Base-by-base conservation (phyloP, 1,140 invertebrate genomes). In the Papilio glaucus region DNA sequence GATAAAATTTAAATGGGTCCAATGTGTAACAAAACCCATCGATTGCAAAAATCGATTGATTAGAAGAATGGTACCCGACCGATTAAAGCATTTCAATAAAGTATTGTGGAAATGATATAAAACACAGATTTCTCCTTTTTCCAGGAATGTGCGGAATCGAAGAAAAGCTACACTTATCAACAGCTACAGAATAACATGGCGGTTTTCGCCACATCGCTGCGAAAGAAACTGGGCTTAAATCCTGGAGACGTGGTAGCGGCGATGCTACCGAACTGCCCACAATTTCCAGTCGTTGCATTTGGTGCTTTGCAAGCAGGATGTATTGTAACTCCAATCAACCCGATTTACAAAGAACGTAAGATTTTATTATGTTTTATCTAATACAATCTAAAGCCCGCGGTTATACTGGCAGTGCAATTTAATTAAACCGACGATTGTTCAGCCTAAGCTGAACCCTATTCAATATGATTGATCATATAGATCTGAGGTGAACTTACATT, bases 311-410 rank as follows among this genome's bases (percentile, higher is more conserved):
- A 96, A 80, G 95, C 96, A 21, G 97, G 97, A 0, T 93, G 97
- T 0, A 83, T 95, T 10, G 93, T 97, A 5, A 97, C 97, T n/a
- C 96, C 97, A 0, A 93, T 97, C 0, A 98, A 98, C 92, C 96
- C 97, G 7, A 89, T 95, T 49, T 98, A 97, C 83, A 98, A 96
- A 53, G 85, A 95, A 85, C 95, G 97, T 98, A 89, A 94, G 93
- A 63, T 9, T 49, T 21, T 45, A 5, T 1, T 5, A 42, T 42
- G 41, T 15, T n/a, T 42, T 42, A 3, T 0, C 4, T 5, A 5
- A 15, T n/a, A 42, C 13, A 42, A n/a, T n/a, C n/a, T n/a, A n/a
- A n/a, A n/a, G n/a, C n/a, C n/a, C n/a, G n/a, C n/a, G n/a, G n/a
- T n/a, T n/a, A n/a, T n/a, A n/a, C n/a, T n/a, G n/a, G n/a, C n/a